Evolutionary conservation across 2,797 vertebrate genomes (phyloP).

Genomic region (Oreortyx pictus): DNA sequence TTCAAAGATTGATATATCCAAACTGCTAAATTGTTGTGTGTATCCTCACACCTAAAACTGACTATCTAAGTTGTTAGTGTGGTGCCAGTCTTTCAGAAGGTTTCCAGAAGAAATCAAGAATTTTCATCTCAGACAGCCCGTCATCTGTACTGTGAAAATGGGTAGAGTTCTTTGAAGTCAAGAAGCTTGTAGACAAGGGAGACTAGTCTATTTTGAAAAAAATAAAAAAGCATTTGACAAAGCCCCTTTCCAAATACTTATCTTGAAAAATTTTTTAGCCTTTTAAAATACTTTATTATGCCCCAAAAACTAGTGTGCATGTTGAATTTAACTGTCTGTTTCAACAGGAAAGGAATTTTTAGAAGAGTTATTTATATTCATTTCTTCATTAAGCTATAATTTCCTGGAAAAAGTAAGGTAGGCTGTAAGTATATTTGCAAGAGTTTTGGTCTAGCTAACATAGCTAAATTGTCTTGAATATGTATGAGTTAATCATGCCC

Average conservation of each 20-base stretch:
- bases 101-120: slow-evolving; percentile 26
- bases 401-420: background rate
- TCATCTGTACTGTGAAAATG: slow-evolving; percentile 54
- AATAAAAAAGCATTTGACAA: slow-evolving; percentile 3
- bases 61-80: slow-evolving; percentile 30
- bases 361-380: background rate
- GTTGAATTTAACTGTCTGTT: background rate
- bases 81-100: slow-evolving; percentile 16
- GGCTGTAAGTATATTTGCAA: background rate
- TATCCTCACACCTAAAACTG: slow-evolving; percentile 34
- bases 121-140: slow-evolving; percentile 27
- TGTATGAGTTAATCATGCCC: background rate
- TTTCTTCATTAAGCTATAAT: background rate
- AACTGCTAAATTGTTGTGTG: slow-evolving; percentile 19
- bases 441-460: background rate
- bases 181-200: background rate
- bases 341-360: background rate
- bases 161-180: slow-evolving; percentile 22
- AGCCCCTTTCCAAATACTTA: background rate
- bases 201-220: background rate
- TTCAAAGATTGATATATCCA: background rate
- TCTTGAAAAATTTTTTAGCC: background rate
- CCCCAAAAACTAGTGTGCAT: background rate
- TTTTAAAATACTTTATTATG: background rate
- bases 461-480: background rate